Base-by-base conservation (phyloP, 1,140 invertebrate genomes). In the Nasonia giraulti region DNA sequence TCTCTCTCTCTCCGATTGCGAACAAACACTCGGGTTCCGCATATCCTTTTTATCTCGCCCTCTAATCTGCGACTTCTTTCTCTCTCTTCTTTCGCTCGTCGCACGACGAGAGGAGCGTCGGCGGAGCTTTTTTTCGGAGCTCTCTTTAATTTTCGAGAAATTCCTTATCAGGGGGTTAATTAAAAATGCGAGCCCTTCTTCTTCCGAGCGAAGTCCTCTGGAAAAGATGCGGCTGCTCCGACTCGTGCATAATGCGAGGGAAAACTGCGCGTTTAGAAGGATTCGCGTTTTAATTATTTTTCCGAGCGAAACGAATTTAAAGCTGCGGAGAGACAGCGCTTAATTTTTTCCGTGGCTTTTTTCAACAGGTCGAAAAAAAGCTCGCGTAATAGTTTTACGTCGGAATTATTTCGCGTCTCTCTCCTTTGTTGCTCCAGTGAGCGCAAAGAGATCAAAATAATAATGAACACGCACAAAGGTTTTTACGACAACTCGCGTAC, bases 1-100 rank as follows among this genome's bases (percentile, higher is more conserved):
- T 27, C 27, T 27, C 69, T 78, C 50, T 37, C 66, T 78, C 50
- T 85, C 74, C 66, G 66, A 79, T 86, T 77, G 80, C 76, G 71
- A 83, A 74, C 83, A 75, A 83, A 80, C 80, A 74, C 77, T 76
- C 47, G 74, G 33, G 50, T 62, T 78, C 50, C 40, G 11, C 44
- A 3, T 20, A 8, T n/a, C 75, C 44, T 69, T 44, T 69, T 69
- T 80, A 40, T 80, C 69, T 71, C 33, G 17, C 31, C 47, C 71
- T 76, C 50, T 76, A 75, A 82, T 82, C 73, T 76, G 40, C 44
- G 71, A 37, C n/a, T 40, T 6, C 40, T 76, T 76, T 50, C 33
- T 6, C 5, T 37, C 33, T 37, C 5, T 37, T 37, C 33, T 37
- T 44, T 50, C 23, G 0, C 1, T 40, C 44, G 17, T 23, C 40